Evolutionary conservation across 1,140 invertebrate genomes (phyloP).

Genomic region (Nixonia krombeini): DNA sequence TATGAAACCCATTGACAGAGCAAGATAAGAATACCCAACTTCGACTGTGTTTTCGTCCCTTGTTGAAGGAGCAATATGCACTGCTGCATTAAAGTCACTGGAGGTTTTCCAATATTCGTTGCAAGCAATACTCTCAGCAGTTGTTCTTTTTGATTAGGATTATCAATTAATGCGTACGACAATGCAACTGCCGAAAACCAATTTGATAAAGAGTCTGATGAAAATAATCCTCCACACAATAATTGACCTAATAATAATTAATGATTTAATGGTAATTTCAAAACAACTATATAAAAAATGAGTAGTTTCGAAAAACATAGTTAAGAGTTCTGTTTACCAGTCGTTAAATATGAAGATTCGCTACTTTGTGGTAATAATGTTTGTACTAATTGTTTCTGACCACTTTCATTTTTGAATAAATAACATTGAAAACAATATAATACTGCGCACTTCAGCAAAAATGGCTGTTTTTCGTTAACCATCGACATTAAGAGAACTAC

Average conservation of each 20-base stretch:
- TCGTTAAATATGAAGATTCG: slow-evolving; percentile 78
- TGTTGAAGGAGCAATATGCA: slow-evolving; percentile 88
- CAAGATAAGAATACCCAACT: slow-evolving; percentile 93
- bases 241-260: slow-evolving; percentile 94
- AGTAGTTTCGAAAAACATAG: too few relatives aligned
- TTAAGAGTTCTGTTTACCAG: slow-evolving; percentile 61
- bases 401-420: slow-evolving; percentile 93
- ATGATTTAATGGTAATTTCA: too few relatives aligned
- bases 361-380: slow-evolving; percentile 89
- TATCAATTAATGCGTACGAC: slow-evolving; percentile 92
- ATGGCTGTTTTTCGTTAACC: slow-evolving; percentile 98
- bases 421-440: slow-evolving; percentile 98
- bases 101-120: slow-evolving; percentile 85
- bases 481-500: slow-evolving; percentile 97
- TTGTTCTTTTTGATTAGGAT: slow-evolving; percentile 91
- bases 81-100: slow-evolving; percentile 91
- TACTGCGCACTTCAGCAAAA: slow-evolving; percentile 91
- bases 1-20: slow-evolving; percentile 91
- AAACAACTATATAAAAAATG: too few relatives aligned
- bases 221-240: slow-evolving; percentile 95
- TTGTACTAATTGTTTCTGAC: slow-evolving; percentile 89
- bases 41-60: slow-evolving; percentile 88
- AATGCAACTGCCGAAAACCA: slow-evolving; percentile 97
- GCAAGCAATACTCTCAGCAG: slow-evolving; percentile 93
- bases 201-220: slow-evolving; percentile 91